Conservation (phyloP, 2,113 vertebrate genomes). For the Henicopernis longicauda region DNA sequence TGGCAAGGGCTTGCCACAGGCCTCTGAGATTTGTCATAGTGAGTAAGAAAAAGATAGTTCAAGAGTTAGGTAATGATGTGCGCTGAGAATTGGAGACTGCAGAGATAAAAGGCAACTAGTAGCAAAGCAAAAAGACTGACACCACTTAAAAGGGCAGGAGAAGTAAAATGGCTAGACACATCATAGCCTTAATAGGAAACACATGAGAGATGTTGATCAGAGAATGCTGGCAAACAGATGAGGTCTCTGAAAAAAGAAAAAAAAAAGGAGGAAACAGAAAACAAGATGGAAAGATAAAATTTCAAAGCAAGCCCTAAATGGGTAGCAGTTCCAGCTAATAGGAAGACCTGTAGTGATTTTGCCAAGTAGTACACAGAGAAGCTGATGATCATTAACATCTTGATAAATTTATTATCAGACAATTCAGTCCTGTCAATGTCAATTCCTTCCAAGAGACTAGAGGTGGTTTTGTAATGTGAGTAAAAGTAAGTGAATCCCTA, state of each 20-base stretch:
- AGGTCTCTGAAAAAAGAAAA: conserved; percentile 7
- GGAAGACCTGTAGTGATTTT: conserved; percentile 54
- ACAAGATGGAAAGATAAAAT: conserved; percentile 77
- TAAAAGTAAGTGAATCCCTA: neutral
- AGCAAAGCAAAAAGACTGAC: conserved; percentile 66
- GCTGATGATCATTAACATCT: conserved; percentile 60
- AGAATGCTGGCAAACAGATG: conserved; percentile 69
- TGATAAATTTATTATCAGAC: conserved; percentile 58
- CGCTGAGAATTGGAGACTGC: conserved; percentile 29
- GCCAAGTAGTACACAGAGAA: conserved; percentile 29
- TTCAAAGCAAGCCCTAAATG: conserved; percentile 68
- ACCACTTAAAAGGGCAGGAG: conserved; percentile 66
- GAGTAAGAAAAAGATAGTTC: conserved; percentile 27
- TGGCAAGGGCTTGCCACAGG: conserved; percentile 4
- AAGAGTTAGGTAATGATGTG: conserved; percentile 56
- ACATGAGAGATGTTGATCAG: conserved; percentile 46
- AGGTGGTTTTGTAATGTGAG: neutral
- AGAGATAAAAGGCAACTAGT: conserved; percentile 65
- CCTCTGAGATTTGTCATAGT: neutral
- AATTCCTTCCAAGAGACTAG: neutral
- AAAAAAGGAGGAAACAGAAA: conserved; percentile 67
- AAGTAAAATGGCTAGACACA: conserved; percentile 65
- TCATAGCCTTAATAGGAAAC: conserved; percentile 60
- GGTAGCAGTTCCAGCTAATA: conserved; percentile 62
- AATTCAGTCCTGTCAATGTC: conserved; percentile 26